Percentiles rank a stretch among this genome's conserved stretches.
phyloP scores from a whole-genome alignment of 2,888 invertebrate genomes.

The Brachypterus glaber region DNA sequence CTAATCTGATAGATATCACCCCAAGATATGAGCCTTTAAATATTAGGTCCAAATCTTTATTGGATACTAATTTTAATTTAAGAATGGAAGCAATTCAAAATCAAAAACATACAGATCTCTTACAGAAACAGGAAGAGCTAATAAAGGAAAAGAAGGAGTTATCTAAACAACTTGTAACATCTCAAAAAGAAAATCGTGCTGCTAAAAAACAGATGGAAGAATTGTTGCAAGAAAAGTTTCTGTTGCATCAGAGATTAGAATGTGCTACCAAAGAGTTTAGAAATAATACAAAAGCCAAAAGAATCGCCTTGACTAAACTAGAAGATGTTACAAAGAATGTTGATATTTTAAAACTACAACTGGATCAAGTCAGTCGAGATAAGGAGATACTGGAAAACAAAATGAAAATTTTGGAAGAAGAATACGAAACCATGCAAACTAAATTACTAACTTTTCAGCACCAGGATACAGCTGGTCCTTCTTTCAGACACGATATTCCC shows the following conservation, averaged over 20 bases:
- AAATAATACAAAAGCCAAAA: slow-evolving; percentile 32
- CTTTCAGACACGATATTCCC: slow-evolving; percentile 17
- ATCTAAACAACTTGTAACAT: slow-evolving; percentile 22
- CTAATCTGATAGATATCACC: no score
- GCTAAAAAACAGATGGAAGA: slow-evolving; percentile 34
- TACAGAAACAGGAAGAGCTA: slow-evolving; percentile 29
- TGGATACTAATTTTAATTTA: no score
- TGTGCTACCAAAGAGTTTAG: slow-evolving; percentile 34
- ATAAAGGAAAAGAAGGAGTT: slow-evolving; percentile 32
- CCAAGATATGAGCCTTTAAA: no score
- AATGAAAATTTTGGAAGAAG: slow-evolving; percentile 26
- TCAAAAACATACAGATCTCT: slow-evolving; percentile 30
- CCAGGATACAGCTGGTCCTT: neutral
- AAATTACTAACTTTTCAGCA: slow-evolving; percentile 19
- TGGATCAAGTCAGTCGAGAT: slow-evolving; percentile 30
- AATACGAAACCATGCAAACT: slow-evolving; percentile 30
- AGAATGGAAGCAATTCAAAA: slow-evolving; percentile 28
- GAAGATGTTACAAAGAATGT: slow-evolving; percentile 28
- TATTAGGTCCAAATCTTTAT: no score
- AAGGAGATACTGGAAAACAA: slow-evolving; percentile 32
- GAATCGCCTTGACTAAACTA: slow-evolving; percentile 31
- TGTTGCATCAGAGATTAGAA: slow-evolving; percentile 30
- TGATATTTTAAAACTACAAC: slow-evolving; percentile 24
- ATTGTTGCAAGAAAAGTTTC: slow-evolving; percentile 30
- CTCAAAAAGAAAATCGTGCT: slow-evolving; percentile 32